These are phyloP conservation scores for Channa maculata DNA, from an alignment of 2,113 vertebrate genomes.

Conservation along the genomic window DNA sequence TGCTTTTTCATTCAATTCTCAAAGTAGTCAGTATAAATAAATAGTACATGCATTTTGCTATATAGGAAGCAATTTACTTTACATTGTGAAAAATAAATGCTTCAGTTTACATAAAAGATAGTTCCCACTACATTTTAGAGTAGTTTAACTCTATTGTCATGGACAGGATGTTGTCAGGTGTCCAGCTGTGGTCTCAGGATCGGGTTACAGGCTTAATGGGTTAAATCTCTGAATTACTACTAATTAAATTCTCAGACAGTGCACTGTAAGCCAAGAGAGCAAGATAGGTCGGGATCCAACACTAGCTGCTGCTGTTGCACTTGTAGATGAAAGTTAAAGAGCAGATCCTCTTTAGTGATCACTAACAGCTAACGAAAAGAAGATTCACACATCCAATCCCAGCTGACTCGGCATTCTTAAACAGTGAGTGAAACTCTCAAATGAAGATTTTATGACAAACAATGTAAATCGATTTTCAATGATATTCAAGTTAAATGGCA, in stretches of 20 bases:
- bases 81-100: neutral
- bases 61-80: neutral
- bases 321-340: no score
- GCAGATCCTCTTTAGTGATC: no score
- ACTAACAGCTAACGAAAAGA: no score
- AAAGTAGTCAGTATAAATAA: neutral
- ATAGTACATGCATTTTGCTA: neutral
- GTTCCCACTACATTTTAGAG: neutral
- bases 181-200: conserved; percentile 33
- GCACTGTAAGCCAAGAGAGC: conserved; percentile 19
- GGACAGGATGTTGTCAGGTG: conserved; percentile 15
- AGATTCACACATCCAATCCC: no score
- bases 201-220: conserved; percentile 36
- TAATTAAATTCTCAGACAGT: conserved; percentile 30
- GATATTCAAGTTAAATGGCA: no score
- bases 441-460: no score
- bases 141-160: neutral
- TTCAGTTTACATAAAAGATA: neutral
- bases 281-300: neutral
- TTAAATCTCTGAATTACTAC: conserved; percentile 31
- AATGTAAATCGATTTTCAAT: no score
- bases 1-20: neutral
- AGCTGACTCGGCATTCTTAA: no score
- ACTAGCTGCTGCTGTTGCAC: no score
- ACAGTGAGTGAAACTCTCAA: no score